Evolutionary conservation across 2,113 vertebrate species (phyloP), one percentile per base, ranked within the genome.

Genomic region (Columbina picui): DNA sequence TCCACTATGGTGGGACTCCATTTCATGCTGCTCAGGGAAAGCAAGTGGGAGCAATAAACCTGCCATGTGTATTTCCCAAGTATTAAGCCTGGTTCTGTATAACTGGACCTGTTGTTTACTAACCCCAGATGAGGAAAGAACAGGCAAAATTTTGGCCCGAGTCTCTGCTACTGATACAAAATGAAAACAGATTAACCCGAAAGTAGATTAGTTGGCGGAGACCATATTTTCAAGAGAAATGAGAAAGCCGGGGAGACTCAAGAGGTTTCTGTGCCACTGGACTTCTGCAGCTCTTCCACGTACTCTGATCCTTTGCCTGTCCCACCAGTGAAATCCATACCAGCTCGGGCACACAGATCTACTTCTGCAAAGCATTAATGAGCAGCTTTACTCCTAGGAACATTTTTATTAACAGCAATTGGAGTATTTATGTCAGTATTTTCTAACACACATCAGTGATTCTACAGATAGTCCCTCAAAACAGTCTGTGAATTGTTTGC

Each of bases 1-100:
- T 55, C 10, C 14, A 25, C 30, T 56, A 15, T 7, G 26, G 38
- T 32, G 12, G 38, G 25, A 38, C 9, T 39, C 3, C 0, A 5
- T 41, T 45, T 87, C 41, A 38, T 4, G 25, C 26, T 0, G 2
- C 1, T 1, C 32, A 87, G 20, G 34, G 1, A 1, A 64, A 89
- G 34, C 1, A 4, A 69, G 29, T 22, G 23, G 38, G 45, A 90
- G 30, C 30, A 56, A 39, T 32, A 71, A 70, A 45, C 25, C 27
- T 39, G 56, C n/a, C 41, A 15, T n/a, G 16, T 38, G 70, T 8
- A 15, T 53, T 52, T 55, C 68, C 43, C 5, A 1, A 36, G 26
- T 20, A 14, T 8, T 78, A 29, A 80, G 11, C 21, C 39, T 47
- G 8, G 6, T 50, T 56, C 29, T 3, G 26, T 7, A 34, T 78